These are phyloP conservation scores for Anthopleura xanthogrammica DNA, from an alignment of 92 coral and sea anemone genomes.

Conservation along the genomic window DNA sequence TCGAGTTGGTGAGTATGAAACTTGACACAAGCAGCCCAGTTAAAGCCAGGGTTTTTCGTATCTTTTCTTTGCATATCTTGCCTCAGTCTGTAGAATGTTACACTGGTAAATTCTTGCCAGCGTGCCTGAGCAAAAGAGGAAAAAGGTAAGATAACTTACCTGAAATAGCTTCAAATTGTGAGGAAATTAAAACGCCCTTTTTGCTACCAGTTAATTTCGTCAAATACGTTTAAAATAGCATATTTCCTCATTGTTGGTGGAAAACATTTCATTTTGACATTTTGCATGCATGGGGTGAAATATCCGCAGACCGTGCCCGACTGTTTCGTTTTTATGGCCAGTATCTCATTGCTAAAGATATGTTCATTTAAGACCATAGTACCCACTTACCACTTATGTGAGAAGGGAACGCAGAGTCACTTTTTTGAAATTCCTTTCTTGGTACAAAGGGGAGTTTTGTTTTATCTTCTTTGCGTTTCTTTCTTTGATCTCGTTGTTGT, in stretches of 20 bases:
- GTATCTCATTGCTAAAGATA: too few species aligned
- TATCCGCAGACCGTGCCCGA: not conserved
- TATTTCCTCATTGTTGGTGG: too few species aligned
- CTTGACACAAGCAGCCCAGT: conserved; percentile 1
- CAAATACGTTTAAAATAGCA: too few species aligned
- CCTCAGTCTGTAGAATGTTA: conserved; percentile 51
- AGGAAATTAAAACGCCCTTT: too few species aligned
- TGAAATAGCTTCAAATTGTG: too few species aligned
- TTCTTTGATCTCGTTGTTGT: conserved; percentile 41
- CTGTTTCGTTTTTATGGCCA: too few species aligned
- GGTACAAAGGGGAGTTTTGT: conserved; percentile 25
- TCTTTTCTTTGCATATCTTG: conserved; percentile 23
- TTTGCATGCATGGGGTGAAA: not conserved
- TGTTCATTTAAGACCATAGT: too few species aligned
- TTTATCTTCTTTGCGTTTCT: conserved; percentile 34
- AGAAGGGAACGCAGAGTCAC: conserved; percentile 50
- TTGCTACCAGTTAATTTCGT: too few species aligned
- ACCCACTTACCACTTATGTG: conserved; percentile 34
- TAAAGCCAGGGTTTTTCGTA: conserved; percentile 44
- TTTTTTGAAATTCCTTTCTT: conserved; percentile 54
- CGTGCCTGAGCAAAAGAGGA: conserved; percentile 26
- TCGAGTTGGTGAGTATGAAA: not conserved
- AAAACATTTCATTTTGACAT: too few species aligned
- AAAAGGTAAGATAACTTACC: not conserved
- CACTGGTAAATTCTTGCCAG: conserved; percentile 48